Evolutionary conservation across 2,888 invertebrate genomes (phyloP).

Genomic region (Dolichopus griseipennis): DNA sequence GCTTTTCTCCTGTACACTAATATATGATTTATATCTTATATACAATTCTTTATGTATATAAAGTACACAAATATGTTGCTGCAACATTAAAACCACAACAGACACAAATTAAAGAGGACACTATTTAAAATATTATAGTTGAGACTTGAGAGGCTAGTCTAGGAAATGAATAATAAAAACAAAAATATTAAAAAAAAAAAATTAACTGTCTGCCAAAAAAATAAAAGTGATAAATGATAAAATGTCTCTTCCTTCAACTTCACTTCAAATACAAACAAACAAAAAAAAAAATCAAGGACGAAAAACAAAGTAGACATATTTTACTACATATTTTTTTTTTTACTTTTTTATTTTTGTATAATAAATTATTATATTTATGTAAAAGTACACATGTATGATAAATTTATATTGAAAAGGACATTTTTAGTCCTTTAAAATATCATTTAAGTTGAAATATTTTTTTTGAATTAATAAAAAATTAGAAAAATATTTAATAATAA

Average conservation of each 20-base stretch:
- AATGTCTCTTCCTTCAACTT: not conserved
- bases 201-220: not conserved
- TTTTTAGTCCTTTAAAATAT: not conserved
- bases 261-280: too few species aligned
- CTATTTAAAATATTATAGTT: too few species aligned
- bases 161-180: not conserved
- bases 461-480: not conserved
- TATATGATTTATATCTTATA: too few species aligned
- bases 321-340: not conserved
- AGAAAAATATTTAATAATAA: not conserved
- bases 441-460: not conserved
- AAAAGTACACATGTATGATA: too few species aligned
- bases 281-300: not conserved
- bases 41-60: too few species aligned
- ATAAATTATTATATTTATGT: too few species aligned
- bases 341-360: too few species aligned
- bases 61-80: too few species aligned
- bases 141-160: not conserved
- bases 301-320: not conserved
- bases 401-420: not conserved
- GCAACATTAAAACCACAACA: too few species aligned
- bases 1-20: too few species aligned
- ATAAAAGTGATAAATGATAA: slow-evolving; percentile 3
- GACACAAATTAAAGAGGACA: too few species aligned
- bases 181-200: not conserved